These are phyloP conservation scores for Pyralis farinalis DNA, from an alignment of 2,888 invertebrate species.

Conservation along the genomic window DNA sequence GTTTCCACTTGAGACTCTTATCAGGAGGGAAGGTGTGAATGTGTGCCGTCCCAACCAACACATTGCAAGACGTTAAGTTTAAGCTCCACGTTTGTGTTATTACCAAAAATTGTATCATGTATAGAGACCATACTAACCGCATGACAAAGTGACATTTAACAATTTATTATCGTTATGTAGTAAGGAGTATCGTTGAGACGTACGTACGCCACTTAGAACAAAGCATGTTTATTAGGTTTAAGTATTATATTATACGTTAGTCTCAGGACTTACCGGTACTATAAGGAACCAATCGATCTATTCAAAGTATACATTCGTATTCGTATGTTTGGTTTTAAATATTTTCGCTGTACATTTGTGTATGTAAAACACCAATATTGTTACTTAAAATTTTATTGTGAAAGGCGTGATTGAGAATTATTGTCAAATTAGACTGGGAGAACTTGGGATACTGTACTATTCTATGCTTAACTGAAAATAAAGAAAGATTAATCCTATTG, in stretches of 20 bases:
- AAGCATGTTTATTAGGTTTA: constrained; percentile 46
- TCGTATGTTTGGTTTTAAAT: constrained; percentile 33
- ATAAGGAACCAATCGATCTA: constrained; percentile 26
- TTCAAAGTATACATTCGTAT: constrained; percentile 31
- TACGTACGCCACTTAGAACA: constrained; percentile 53
- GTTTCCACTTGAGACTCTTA: no score
- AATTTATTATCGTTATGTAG: constrained; percentile 34
- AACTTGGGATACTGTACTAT: constrained; percentile 74
- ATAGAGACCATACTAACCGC: constrained; percentile 59
- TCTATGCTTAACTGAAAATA: constrained; percentile 80
- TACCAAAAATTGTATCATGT: constrained; percentile 49
- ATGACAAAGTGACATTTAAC: constrained; percentile 60
- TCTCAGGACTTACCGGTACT: constrained; percentile 10
- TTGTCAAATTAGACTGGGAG: constrained; percentile 65
- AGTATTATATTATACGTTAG: constrained; percentile 31
- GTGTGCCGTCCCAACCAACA: no score
- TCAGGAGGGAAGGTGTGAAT: no score
- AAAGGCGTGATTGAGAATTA: constrained; percentile 43
- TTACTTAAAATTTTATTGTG: constrained; percentile 40
- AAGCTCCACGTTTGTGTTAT: constrained; percentile 37
- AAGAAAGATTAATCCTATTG: constrained; percentile 69
- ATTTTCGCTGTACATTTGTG: constrained; percentile 32
- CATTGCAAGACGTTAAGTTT: constrained; percentile 41
- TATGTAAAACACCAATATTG: constrained; percentile 36
- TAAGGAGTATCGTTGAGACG: constrained; percentile 48